phyloP scores from a whole-genome alignment of 2,888 invertebrate species.

The Myopa tessellatipennis region DNA sequence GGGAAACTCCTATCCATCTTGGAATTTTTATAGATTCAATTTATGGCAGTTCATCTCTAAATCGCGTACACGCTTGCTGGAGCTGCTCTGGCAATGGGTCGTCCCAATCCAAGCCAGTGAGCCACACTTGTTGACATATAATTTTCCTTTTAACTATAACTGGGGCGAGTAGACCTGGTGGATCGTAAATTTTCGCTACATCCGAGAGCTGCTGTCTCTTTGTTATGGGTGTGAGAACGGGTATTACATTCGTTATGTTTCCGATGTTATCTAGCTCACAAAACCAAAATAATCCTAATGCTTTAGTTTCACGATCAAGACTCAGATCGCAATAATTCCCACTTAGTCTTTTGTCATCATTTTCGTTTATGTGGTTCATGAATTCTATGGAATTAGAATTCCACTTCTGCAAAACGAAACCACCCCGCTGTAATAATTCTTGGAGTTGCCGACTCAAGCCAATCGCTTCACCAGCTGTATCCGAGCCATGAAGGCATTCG shows the following conservation, averaged over 20 bases:
- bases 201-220: background rate
- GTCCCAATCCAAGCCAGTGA: slow-evolving; percentile 25
- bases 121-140: background rate
- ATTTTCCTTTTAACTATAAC: background rate
- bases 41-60: background rate
- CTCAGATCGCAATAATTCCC: background rate
- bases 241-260: background rate
- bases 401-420: background rate
- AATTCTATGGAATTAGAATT: background rate
- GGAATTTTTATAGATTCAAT: background rate
- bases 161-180: slow-evolving; percentile 11
- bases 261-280: background rate
- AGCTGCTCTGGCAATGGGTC: background rate
- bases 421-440: background rate
- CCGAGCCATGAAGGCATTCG: slow-evolving; percentile 36
- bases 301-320: slow-evolving; percentile 5
- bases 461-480: background rate
- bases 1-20: background rate
- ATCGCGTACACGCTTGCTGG: background rate
- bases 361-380: background rate
- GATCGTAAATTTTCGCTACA: background rate
- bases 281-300: background rate
- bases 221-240: background rate
- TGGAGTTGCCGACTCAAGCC: background rate
- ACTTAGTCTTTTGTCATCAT: background rate